These are phyloP conservation scores for Pollenia angustigena DNA, from an alignment of 2,888 invertebrate species.

Conservation along the genomic window DNA sequence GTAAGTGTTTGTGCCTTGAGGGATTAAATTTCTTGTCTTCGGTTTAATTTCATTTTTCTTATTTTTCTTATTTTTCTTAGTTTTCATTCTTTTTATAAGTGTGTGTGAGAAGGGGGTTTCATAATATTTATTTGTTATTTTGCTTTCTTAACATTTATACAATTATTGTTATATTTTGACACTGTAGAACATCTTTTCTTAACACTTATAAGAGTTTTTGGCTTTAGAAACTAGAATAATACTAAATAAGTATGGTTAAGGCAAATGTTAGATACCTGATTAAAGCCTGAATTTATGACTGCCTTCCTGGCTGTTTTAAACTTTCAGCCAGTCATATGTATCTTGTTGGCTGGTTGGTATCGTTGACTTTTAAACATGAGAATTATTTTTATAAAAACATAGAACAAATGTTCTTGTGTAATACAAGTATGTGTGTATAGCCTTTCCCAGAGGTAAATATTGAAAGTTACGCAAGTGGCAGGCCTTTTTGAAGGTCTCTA, in stretches of 20 bases:
- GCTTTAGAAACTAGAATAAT: constrained; percentile 32
- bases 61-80: not conserved
- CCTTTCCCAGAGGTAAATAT: no score
- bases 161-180: constrained; percentile 51
- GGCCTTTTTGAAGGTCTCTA: no score
- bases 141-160: constrained; percentile 47
- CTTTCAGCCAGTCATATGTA: not conserved
- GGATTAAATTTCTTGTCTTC: not conserved
- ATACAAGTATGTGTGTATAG: no score
- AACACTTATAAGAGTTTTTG: not conserved
- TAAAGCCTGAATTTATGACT: not conserved
- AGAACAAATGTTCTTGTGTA: not conserved
- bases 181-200: constrained; percentile 13
- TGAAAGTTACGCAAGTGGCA: no score
- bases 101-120: no score
- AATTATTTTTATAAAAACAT: not conserved
- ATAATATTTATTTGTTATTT: constrained; percentile 17
- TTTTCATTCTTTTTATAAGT: not conserved
- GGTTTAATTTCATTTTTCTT: not conserved
- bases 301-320: not conserved
- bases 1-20: not conserved
- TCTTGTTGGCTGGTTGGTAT: not conserved
- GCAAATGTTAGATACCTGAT: constrained; percentile 44
- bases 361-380: not conserved
- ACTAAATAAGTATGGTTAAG: constrained; percentile 36